Percentiles rank a stretch among this genome's conserved stretches.
phyloP scores from a whole-genome alignment of 2,797 vertebrate genomes.

The Cercopithecus diana region DNA sequence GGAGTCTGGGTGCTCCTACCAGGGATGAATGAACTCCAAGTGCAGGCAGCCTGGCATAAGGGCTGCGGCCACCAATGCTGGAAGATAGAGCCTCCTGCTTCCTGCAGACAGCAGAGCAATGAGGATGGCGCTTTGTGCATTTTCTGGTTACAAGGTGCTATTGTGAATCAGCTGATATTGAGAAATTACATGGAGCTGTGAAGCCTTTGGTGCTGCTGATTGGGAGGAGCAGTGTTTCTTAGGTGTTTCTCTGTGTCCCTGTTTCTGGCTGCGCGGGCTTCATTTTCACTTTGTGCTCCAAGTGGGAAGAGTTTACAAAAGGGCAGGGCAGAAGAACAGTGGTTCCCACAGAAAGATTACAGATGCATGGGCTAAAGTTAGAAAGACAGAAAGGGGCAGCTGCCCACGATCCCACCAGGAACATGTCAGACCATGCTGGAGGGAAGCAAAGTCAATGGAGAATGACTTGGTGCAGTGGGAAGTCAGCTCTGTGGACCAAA shows the following conservation, averaged over 20 bases:
- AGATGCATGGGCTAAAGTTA: not conserved
- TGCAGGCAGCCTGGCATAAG: not conserved
- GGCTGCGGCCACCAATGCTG: not conserved
- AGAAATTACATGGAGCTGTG: not conserved
- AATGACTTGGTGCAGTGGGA: not conserved
- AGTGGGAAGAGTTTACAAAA: not conserved
- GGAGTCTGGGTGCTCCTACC: not conserved
- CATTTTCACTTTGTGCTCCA: not conserved
- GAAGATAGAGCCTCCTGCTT: not conserved
- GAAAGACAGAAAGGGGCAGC: not conserved
- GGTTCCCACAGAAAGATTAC: not conserved
- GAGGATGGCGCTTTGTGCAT: not conserved
- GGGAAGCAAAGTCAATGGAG: not conserved
- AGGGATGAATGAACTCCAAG: not conserved
- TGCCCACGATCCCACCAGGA: not conserved
- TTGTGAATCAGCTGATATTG: not conserved
- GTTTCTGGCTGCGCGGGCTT: not conserved
- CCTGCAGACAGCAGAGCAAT: fast-evolving
- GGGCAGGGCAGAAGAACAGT: not conserved
- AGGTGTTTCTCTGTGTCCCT: not conserved
- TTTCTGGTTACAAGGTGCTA: not conserved
- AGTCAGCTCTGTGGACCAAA: not conserved
- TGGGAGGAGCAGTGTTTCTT: not conserved
- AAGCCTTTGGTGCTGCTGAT: not conserved
- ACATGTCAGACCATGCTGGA: not conserved